Percentiles rank a stretch among this genome's conserved stretches.
These are phyloP conservation scores for Octopus sinensis DNA, from an alignment of 1,140 invertebrate species.

Conservation along the genomic window DNA sequence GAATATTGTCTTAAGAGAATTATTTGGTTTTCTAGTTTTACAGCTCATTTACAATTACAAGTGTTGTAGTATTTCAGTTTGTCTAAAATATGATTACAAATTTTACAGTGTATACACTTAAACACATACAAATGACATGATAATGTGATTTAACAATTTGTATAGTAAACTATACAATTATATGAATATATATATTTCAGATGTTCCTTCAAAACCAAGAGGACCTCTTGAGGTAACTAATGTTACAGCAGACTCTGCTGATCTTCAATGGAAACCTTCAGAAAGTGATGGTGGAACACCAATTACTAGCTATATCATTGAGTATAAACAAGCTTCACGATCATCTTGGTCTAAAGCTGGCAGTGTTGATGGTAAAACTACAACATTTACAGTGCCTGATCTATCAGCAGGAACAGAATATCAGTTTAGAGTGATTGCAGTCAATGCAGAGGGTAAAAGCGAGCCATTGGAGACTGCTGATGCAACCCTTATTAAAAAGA, in stretches of 20 bases:
- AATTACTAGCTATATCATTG: conserved; percentile 52
- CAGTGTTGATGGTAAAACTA: conserved; percentile 30
- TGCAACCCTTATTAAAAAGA: conserved; percentile 62
- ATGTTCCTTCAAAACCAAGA: conserved; percentile 80
- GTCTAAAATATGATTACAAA: too few species aligned
- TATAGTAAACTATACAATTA: too few species aligned
- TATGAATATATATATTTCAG: conserved; percentile 12
- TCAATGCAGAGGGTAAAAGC: conserved; percentile 76
- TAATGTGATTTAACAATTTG: too few species aligned
- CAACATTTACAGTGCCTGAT: conserved; percentile 80
- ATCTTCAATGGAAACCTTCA: conserved; percentile 52
- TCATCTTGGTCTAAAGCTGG: conserved; percentile 78
- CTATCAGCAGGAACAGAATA: conserved; percentile 78
- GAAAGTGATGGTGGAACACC: conserved; percentile 51
- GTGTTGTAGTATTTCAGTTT: too few species aligned
- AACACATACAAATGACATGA: too few species aligned
- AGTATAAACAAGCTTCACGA: conserved; percentile 64
- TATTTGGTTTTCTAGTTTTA: too few species aligned
- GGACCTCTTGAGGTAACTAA: conserved; percentile 68
- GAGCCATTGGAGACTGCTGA: conserved; percentile 81
- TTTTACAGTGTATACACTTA: too few species aligned
- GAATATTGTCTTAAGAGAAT: too few species aligned
- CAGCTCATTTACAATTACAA: too few species aligned
- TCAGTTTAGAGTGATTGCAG: conserved; percentile 86
- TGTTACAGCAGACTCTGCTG: conserved; percentile 57